Evolutionary conservation across 1,140 invertebrate genomes (phyloP).

Genomic region (Medauroidea extradentata): DNA sequence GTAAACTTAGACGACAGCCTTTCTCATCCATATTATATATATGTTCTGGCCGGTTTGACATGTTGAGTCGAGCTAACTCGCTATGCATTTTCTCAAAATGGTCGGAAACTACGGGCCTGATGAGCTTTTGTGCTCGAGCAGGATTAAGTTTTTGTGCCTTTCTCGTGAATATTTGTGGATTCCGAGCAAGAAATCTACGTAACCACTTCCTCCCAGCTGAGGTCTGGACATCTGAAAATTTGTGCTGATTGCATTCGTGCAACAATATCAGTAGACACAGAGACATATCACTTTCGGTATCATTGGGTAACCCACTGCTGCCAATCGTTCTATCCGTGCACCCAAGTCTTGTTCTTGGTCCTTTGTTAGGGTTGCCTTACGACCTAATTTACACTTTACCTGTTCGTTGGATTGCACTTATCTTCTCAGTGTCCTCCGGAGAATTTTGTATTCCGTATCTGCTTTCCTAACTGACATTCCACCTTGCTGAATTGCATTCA

Average conservation of each 20-base stretch:
- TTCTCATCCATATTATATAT: constrained; percentile 45
- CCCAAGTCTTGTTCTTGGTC: constrained; percentile 27
- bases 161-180: constrained; percentile 23
- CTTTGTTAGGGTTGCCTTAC: constrained; percentile 23
- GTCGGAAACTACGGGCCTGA: constrained; percentile 28
- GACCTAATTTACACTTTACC: constrained; percentile 13
- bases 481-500: too few species aligned
- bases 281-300: constrained; percentile 25
- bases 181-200: constrained; percentile 22
- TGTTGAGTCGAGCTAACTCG: constrained; percentile 25
- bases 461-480: too few species aligned
- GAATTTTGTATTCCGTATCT: too few species aligned
- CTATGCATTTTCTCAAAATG: constrained; percentile 32
- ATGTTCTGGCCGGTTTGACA: constrained; percentile 28
- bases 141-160: constrained; percentile 37
- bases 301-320: constrained; percentile 28
- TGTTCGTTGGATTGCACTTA: too few species aligned
- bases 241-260: constrained; percentile 31
- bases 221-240: neutral
- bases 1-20: constrained; percentile 36
- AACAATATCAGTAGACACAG: constrained; percentile 26
- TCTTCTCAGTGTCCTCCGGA: too few species aligned
- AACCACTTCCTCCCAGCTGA: too few species aligned
- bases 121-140: constrained; percentile 36
- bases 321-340: constrained; percentile 24